Evolutionary conservation across 1,140 invertebrate species (phyloP).

Genomic region (Charaxes varanes): DNA sequence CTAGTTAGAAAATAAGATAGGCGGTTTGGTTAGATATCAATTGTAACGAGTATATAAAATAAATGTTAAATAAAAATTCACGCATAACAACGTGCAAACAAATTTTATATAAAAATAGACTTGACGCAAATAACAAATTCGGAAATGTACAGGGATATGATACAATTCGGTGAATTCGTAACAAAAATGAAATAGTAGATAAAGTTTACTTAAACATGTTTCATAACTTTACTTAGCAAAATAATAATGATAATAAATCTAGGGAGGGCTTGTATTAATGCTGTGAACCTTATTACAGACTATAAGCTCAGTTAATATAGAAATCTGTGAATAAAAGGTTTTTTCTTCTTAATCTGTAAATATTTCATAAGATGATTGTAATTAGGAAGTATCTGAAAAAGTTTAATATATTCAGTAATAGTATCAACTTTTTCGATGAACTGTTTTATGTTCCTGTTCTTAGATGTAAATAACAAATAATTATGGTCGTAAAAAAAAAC

Average conservation of each 20-base stretch:
- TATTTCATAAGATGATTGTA: conserved; percentile 46
- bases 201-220: conserved; percentile 17
- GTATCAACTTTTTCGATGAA: conserved; percentile 55
- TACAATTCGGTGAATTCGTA: conserved; percentile 43
- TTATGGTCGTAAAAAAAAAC: conserved; percentile 13
- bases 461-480: conserved; percentile 65
- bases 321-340: conserved; percentile 57
- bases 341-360: conserved; percentile 58
- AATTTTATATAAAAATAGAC: conserved; percentile 30
- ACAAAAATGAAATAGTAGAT: conserved; percentile 10
- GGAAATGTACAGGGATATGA: conserved; percentile 70
- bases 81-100: conserved; percentile 11
- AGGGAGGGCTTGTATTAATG: conserved; percentile 50
- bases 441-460: conserved; percentile 71
- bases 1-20: conserved; percentile 40
- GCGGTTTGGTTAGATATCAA: conserved; percentile 31
- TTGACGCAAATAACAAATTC: conserved; percentile 62
- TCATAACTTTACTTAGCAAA: conserved; percentile 21
- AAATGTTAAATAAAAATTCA: conserved; percentile 22
- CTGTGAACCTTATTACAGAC: conserved; percentile 50
- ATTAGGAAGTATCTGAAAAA: conserved; percentile 53
- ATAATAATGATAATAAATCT: conserved; percentile 29
- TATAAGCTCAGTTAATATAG: conserved; percentile 54
- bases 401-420: conserved; percentile 67
- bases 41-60: too few species aligned